phyloP scores from a whole-genome alignment of 2,888 invertebrate genomes.

The Brenthis ino region DNA sequence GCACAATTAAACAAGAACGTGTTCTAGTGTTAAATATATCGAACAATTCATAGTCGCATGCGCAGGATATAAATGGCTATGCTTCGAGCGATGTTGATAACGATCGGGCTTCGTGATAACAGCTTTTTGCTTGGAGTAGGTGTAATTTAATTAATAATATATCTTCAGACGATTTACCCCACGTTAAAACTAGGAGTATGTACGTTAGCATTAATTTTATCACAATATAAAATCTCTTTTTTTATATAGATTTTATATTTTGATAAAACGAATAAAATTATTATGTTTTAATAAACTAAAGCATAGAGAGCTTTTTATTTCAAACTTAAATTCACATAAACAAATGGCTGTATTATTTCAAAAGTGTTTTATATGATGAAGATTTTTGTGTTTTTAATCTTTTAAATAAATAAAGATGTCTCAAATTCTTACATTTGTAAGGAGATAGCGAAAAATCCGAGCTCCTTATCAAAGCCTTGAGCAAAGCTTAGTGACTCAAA shows the following conservation, averaged over 20 bases:
- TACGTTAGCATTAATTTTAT: background rate
- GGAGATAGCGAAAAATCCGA: constrained; percentile 55
- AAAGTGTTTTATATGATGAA: background rate
- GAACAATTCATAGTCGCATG: constrained; percentile 27
- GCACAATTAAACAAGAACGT: constrained; percentile 12
- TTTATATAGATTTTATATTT: background rate
- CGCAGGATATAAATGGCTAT: constrained; percentile 23
- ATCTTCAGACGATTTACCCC: background rate
- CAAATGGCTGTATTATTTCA: background rate
- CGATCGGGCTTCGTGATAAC: constrained; percentile 29
- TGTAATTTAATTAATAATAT: constrained; percentile 29
- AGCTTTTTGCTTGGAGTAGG: constrained; percentile 24
- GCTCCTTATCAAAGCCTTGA: constrained; percentile 52
- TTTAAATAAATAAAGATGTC: constrained; percentile 7
- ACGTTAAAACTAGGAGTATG: background rate
- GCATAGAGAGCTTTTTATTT: background rate
- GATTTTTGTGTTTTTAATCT: background rate
- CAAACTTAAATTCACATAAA: background rate
- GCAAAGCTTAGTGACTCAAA: constrained; percentile 54
- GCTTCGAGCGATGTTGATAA: constrained; percentile 21
- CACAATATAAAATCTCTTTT: too few relatives aligned
- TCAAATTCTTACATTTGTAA: constrained; percentile 45
- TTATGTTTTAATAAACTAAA: too few relatives aligned
- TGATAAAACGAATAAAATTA: background rate
- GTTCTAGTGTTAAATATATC: constrained; percentile 11